A percentile compares a stretch with the other conserved stretches of the same genome.
phyloP scores from a whole-genome alignment of 2,113 vertebrate genomes.

The Ascaphus truei region DNA sequence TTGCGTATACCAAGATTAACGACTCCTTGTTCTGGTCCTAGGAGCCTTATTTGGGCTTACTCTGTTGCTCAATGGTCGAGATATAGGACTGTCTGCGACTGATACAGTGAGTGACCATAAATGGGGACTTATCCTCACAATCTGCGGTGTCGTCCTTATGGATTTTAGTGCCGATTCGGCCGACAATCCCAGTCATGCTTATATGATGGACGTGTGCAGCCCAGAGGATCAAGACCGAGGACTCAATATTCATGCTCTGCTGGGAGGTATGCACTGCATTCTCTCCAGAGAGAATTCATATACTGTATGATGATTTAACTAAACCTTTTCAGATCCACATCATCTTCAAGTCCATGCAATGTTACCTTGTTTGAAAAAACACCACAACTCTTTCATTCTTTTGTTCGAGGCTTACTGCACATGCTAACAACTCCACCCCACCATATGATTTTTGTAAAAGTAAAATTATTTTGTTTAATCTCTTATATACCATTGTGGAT shows the following conservation, averaged over 20 bases:
- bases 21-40: slow-evolving; percentile 41
- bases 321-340: too few relatives aligned
- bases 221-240: slow-evolving; percentile 91
- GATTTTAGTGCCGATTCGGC: slow-evolving; percentile 96
- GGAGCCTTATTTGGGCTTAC: slow-evolving; percentile 86
- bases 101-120: slow-evolving; percentile 81
- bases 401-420: too few relatives aligned
- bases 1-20: too few relatives aligned
- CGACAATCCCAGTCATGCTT: slow-evolving; percentile 93
- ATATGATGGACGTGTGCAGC: slow-evolving; percentile 97
- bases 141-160: slow-evolving; percentile 94
- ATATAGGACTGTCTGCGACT: slow-evolving; percentile 76
- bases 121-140: slow-evolving; percentile 88
- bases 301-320: too few relatives aligned
- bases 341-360: too few relatives aligned
- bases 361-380: too few relatives aligned
- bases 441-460: too few relatives aligned
- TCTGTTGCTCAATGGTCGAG: slow-evolving; percentile 85
- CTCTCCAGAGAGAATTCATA: too few relatives aligned
- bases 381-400: too few relatives aligned
- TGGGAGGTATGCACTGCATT: slow-evolving; percentile 72
- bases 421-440: too few relatives aligned
- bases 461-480: too few relatives aligned
- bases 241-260: slow-evolving; percentile 88
- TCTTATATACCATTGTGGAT: too few relatives aligned